A percentile compares a stretch with the other conserved stretches of the same genome.
These are phyloP conservation scores for Agapostemon virescens DNA, from an alignment of 2,888 invertebrate species.

Conservation along the genomic window DNA sequence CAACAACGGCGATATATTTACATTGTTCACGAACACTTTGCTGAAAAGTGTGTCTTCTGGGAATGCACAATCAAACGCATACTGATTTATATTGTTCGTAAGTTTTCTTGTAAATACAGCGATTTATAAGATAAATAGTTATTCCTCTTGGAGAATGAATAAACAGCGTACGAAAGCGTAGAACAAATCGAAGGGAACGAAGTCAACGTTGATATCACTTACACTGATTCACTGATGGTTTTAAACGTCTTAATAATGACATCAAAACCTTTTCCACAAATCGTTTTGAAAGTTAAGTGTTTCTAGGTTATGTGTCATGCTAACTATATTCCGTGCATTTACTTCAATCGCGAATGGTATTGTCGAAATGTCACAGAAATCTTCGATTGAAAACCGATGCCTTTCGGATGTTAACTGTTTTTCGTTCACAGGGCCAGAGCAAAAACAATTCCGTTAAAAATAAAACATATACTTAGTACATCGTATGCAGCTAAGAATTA, in stretches of 20 bases:
- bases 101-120: conserved; percentile 31
- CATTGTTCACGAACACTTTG: conserved; percentile 26
- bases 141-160: conserved; percentile 6
- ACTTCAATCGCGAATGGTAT: conserved; percentile 46
- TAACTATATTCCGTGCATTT: conserved; percentile 47
- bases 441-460: conserved; percentile 17
- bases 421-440: background rate
- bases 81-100: conserved; percentile 39
- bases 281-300: conserved; percentile 46
- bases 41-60: conserved; percentile 15
- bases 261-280: conserved; percentile 43
- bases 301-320: conserved; percentile 56
- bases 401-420: conserved; percentile 27
- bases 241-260: conserved; percentile 31
- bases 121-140: conserved; percentile 40
- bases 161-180: background rate
- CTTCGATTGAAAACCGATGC: conserved; percentile 38
- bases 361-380: conserved; percentile 44
- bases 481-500: conserved; percentile 13
- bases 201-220: conserved; percentile 1
- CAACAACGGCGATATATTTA: conserved; percentile 24
- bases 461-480: conserved; percentile 11
- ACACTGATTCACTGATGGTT: conserved; percentile 25
- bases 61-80: conserved; percentile 37
- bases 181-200: conserved; percentile 9